Base-by-base conservation (phyloP, 2,113 vertebrate genomes). In the Eubucco bourcierii region DNA sequence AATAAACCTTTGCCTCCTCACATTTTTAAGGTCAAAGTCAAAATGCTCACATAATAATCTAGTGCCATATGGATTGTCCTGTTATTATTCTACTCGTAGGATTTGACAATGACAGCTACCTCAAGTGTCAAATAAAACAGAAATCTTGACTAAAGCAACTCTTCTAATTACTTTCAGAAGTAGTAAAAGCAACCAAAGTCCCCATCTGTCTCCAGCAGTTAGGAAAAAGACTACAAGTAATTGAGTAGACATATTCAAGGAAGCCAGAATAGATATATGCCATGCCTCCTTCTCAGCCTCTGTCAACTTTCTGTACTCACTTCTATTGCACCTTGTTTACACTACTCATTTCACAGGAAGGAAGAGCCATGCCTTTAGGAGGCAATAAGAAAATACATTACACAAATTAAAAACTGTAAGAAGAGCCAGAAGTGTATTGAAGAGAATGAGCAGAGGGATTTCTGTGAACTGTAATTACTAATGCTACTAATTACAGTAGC, bases 371-470 rank as follows among this genome's bases (percentile, higher is more conserved):
- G 4, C 46, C 44, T 85, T 29, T 61, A 64, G 15, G 9, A 68
- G 39, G 2, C 10, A 58, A 9, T 1, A 16, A 8, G 0, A 60
- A 24, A 46, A 34, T 5, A 18, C 3, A 3, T 18, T 29, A 46
- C 4, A 28, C 1, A 63, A 86, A n/a, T 8, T 1, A 61, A 6
- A 74, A 70, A 56, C 21, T 31, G 3, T 10, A 73, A 21, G 3
- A 52, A 23, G 10, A 59, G 12, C 20, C 63, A 59, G 11, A 84
- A 70, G 7, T 1, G 5, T 20, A 79, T 0, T 76, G 0, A 75
- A 1, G 0, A 78, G 2, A 39, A 67, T 0, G 66, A 60, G 19
- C 9, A 66, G 3, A 76, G 2, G 13, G 2, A 88, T 10, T 52
- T 56, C 39, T 61, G 0, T 7, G 29, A 91, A 15, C 12, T 79